Base-by-base conservation (phyloP, 2,888 invertebrate species). In the Diogma glabrata region DNA sequence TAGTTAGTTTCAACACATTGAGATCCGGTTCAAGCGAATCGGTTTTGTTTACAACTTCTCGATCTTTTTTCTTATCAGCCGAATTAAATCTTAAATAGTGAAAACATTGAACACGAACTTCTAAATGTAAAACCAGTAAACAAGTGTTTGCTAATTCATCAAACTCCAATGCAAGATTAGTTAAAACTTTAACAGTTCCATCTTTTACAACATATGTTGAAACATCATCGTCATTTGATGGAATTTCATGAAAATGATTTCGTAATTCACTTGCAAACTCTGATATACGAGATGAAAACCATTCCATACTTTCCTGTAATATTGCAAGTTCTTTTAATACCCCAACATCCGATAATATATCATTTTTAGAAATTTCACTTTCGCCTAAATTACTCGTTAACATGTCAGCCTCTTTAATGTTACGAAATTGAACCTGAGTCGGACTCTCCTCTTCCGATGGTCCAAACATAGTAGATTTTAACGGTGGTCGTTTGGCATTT, bases 91-190 rank as follows among this genome's bases (percentile, higher is more conserved):
- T 76, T 57, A 96, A 74, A 72, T 92, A 93, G 73, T 91, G 91
- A 74, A 96, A 95, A 70, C 95, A 96, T 66, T 94, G 93, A 40
- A 96, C 93, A 53, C 94, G 79, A 51, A 90, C 88, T 77, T 97
- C 96, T 59, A 96, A 75, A 74, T 96, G 95, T 50, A 96, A 72
- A 53, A 96, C 82, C 38, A 97, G 73, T 53, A 96, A 75, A 63
- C 94, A 94, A 50, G 88, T 92, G 63, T 93, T 88, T 1, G 92
- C 84, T 51, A 94, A 76, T 60, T 92, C 90, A 64, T 91, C 86
- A 65, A 91, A 92, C 56, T 87, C 87, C 57, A 80, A 72, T 0
- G 87, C 85, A 49, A 88, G 76, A 55, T 81, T 77, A 8, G 78
- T 75, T 47, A 87, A 68, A 47, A 84, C 83, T 57, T 79, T 79